Evolutionary conservation across 2,797 vertebrate genomes (phyloP), one percentile per base, ranked within the genome.

Genomic region (Rhinichthys osculus): DNA sequence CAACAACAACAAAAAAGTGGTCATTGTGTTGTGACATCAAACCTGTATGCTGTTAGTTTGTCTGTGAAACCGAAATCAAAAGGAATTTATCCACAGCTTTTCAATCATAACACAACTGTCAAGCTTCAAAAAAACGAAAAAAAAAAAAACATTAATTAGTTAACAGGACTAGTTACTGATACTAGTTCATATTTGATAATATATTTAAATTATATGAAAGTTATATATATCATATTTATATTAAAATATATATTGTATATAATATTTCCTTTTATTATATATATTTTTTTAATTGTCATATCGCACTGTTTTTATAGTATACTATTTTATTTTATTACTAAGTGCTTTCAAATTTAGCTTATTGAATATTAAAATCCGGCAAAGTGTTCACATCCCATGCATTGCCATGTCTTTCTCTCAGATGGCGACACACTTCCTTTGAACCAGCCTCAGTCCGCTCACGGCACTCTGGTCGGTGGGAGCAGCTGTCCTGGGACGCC

Each of bases 401-500:
- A 71, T 62, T 62, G 7, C 23, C 27, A n/a, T 11, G 5, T 57
- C 30, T 11, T 21, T 3, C 66, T 64, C 10, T 50, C 76, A 98
- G 97, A 97, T 93, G 93, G 93, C 13, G 97, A 98, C 87, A 94
- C 96, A 21, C 93, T 95, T 82, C 95, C 96, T 82, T 89, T 97
- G 79, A 93, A 92, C 33, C 97, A 97, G 84, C 91, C 95, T 0
- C 92, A 95, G 5, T 92, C 96, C 52, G 93, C 96, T 54, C 96
- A 97, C 35, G 92, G 97, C 1, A 96, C 97, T 13, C 92, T 97
- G 90, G 81, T 95, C 3, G 97, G 96, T 64, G 97, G 97, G 21
- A 88, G 89, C 86, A 99, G 98, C 94, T 98, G 98, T 91, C 97
- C 98, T 0, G 97, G 97, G 27, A 99, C 98, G 0, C 98, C 97